Evolutionary conservation across 2,888 invertebrate genomes (phyloP), one percentile per base, ranked within the genome.

Genomic region (Clanis bilineata): DNA sequence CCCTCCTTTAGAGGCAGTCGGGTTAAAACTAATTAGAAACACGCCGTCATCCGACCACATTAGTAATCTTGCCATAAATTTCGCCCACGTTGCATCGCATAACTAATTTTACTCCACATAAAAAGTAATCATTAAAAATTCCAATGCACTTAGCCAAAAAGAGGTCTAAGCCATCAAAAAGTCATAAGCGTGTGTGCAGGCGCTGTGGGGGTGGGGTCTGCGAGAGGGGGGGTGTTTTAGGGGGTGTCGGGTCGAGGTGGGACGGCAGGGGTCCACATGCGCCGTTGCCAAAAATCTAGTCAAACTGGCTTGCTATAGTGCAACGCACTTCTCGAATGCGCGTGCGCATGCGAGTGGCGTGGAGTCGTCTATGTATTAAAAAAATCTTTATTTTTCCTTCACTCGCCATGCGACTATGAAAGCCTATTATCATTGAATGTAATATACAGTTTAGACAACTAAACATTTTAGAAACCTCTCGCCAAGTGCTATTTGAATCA

Each of bases 241-340:
- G 62, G 62, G 69, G 70, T 51, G 63, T 62, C 64, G 72, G 72
- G 63, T 61, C 69, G 59, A 65, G 67, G 69, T 58, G 62, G 63
- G 64, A 67, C 68, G 72, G 73, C 68, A 23, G 62, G 62, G 70
- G 71, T 57, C 73, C 64, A 71, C 73, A 70, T 70, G 71, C 72
- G 72, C 71, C 63, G 71, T 84, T 86, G 90, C 91, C 90, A 91
- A 91, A 91, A 92, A 92, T 91, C 92, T 92, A 92, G 92, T 91
- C 92, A 90, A 87, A 92, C 91, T 88, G 88, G 91, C 86, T 90
- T 74, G 83, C 81, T 86, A 83, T 90, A 88, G 90, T 90, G 90
- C 90, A 90, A 90, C 85, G 90, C 84, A 88, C 90, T 85, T 86
- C 83, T 80, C 83, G 83, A 81, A 85, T 86, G 84, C 83, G 77